Evolutionary conservation across 2,797 vertebrate genomes (phyloP), one percentile per base, ranked within the genome.

Genomic region (Odontamblyopus rebecca): DNA sequence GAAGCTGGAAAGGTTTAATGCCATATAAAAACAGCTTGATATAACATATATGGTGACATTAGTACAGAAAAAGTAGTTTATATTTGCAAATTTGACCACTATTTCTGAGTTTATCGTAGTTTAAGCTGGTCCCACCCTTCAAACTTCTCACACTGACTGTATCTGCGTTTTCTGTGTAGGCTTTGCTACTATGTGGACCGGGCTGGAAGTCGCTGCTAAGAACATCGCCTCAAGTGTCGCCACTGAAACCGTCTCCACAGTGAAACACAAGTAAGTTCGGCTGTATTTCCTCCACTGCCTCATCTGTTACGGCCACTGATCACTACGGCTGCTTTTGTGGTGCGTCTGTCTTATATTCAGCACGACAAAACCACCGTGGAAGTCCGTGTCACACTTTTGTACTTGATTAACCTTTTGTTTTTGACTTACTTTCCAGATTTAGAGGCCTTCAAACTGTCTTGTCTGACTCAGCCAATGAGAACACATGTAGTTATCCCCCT

Each of bases 131-230:
- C 1, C 8, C 2, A 2, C 35, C 6, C 35, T 35, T 35, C 35
- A 35, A 1, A 35, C 6, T 6, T 35, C 35, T 35, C 35, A 35
- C 35, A 1, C 35, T 35, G 35, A 8, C 35, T 35, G 6, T 35
- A 38, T 38, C 1, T 2, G 23, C 51, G 44, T 51, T 18, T 29
- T 1, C 15, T 19, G 44, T 30, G 7, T 26, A 99, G 98, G 98
- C 29, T 97, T 99, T 87, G 95, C 97, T 44, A 98, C 98, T 6
- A 95, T 99, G 88, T 99, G 98, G 98, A 97, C 95, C 1, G 97
- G 98, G 69, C 90, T 99, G 93, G 98, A 99, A 89, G 89, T 92
- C 53, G 97, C 97, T 27, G 97, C 97, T 0, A 99, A 95, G 89
- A 95, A 96, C 91, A 96, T 99, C 41, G 93, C 95, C 44, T 94